Evolutionary conservation across 1,140 invertebrate species (phyloP).

Genomic region (Lepidurus apus): DNA sequence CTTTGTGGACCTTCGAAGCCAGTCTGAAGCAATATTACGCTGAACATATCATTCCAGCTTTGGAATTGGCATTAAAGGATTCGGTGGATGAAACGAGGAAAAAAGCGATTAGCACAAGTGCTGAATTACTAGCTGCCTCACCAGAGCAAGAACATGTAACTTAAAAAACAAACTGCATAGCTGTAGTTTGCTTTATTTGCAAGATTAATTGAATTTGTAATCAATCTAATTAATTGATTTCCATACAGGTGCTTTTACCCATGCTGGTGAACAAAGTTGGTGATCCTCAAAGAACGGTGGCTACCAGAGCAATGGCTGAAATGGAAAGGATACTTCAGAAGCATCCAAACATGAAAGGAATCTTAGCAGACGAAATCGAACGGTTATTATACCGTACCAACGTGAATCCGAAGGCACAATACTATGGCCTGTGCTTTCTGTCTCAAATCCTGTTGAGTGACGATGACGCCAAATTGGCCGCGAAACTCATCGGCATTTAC

Average conservation of each 20-base stretch:
- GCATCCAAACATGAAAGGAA: constrained; percentile 86
- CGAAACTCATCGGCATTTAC: constrained; percentile 80
- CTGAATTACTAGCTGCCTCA: constrained; percentile 70
- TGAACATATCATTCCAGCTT: constrained; percentile 56
- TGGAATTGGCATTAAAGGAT: constrained; percentile 60
- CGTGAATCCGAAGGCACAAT: constrained; percentile 75
- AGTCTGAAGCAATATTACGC: constrained; percentile 70
- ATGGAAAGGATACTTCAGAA: constrained; percentile 75
- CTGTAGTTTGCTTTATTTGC: constrained; percentile 31
- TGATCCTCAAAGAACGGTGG: constrained; percentile 80
- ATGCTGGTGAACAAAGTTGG: constrained; percentile 91
- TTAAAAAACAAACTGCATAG: constrained; percentile 45
- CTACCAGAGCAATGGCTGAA: constrained; percentile 77
- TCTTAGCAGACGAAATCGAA: constrained; percentile 82
- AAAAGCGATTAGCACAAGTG: constrained; percentile 70
- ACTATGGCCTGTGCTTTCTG: constrained; percentile 88
- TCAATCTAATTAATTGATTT: constrained; percentile 45
- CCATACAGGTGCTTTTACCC: constrained; percentile 57
- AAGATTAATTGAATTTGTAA: constrained; percentile 33
- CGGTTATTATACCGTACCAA: constrained; percentile 75
- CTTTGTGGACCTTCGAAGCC: constrained; percentile 72
- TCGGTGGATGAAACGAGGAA: constrained; percentile 71
- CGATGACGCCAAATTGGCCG: constrained; percentile 69
- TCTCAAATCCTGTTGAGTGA: constrained; percentile 68
- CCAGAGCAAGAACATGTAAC: constrained; percentile 75